Evolutionary conservation across 2,113 vertebrate genomes (phyloP).

Genomic region (Hydrochoerus hydrochaeris): DNA sequence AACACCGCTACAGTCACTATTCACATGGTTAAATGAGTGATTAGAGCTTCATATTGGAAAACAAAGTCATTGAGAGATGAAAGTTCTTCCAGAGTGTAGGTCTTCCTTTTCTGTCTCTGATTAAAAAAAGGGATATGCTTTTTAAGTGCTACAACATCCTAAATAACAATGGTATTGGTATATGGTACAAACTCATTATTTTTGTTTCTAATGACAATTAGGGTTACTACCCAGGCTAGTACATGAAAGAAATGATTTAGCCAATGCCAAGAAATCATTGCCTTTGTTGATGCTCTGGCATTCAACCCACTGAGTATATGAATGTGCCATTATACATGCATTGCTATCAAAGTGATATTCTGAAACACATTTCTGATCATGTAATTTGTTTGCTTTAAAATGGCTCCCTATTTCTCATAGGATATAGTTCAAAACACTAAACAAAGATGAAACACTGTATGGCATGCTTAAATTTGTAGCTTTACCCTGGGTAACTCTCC

Average conservation of each 20-base stretch:
- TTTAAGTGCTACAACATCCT: not conserved
- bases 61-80: not conserved
- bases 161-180: not conserved
- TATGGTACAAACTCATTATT: not conserved
- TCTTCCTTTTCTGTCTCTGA: conserved; percentile 18
- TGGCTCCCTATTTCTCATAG: not conserved
- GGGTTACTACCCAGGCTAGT: not conserved
- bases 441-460: not conserved
- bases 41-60: not conserved
- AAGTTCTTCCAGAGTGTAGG: not conserved
- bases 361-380: not conserved
- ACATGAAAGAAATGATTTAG: not conserved
- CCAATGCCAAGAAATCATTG: not conserved
- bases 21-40: not conserved
- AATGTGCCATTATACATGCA: conserved; percentile 2
- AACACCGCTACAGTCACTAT: not conserved
- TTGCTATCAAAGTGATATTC: not conserved
- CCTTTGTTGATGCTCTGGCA: conserved; percentile 9
- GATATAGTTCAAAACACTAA: not conserved
- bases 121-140: not conserved
- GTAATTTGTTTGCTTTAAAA: conserved; percentile 12
- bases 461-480: not conserved
- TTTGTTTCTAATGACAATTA: conserved; percentile 20
- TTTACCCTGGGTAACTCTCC: not conserved
- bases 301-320: not conserved